Evolutionary conservation across 2,797 vertebrate species (phyloP).

Genomic region (Coilia nasus): DNA sequence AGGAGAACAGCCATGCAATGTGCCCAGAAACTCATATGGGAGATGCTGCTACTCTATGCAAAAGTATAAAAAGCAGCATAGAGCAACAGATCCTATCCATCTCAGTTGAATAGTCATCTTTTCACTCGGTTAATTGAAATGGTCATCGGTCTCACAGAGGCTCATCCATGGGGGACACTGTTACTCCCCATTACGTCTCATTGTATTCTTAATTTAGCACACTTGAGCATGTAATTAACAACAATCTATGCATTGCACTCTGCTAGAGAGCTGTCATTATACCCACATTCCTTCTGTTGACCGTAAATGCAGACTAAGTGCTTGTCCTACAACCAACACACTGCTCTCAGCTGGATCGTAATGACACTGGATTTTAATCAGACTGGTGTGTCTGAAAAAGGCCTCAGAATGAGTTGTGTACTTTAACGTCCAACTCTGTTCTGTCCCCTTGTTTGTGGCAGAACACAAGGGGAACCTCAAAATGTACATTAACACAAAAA

Average conservation of each 20-base stretch:
- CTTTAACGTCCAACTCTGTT: background rate
- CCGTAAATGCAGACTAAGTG: background rate
- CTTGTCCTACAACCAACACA: background rate
- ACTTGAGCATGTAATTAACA: constrained; percentile 49
- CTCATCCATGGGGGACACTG: constrained; percentile 57
- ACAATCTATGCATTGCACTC: constrained; percentile 29
- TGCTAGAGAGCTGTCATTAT: constrained; percentile 43
- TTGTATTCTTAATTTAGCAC: constrained; percentile 57
- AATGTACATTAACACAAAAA: background rate
- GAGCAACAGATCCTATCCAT: background rate
- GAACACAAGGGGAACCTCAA: background rate
- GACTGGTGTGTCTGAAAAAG: background rate
- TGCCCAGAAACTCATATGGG: background rate
- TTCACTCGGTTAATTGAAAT: constrained; percentile 63
- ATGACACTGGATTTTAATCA: background rate
- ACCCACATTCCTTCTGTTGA: constrained; percentile 32
- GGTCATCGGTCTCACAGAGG: constrained; percentile 63
- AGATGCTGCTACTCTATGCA: background rate
- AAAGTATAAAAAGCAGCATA: background rate
- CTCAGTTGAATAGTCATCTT: constrained; percentile 63
- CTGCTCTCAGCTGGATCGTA: background rate
- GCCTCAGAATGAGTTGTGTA: background rate
- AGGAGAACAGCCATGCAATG: background rate
- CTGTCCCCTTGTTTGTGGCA: background rate
- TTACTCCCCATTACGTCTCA: constrained; percentile 57